phyloP scores from a whole-genome alignment of 2,888 invertebrate species.

The Harpalus rufipes region DNA sequence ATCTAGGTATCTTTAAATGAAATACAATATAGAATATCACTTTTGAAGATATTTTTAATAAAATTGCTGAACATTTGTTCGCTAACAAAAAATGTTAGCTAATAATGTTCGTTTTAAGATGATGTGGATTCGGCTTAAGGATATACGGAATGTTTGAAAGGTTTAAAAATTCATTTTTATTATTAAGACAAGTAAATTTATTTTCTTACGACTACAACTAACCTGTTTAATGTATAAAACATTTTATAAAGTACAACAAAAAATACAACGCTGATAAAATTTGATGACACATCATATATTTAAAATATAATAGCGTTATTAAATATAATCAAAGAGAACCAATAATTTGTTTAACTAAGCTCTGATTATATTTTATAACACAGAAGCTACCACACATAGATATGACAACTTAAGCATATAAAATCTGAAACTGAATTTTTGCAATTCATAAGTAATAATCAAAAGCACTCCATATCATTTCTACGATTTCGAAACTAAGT shows the following conservation, averaged over 20 bases:
- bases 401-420: conserved; percentile 65
- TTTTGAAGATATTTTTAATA: too few species aligned
- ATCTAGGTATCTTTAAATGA: too few species aligned
- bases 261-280: conserved; percentile 66
- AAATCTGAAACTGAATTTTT: conserved; percentile 54
- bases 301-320: conserved; percentile 62
- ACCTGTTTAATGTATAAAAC: conserved; percentile 65
- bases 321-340: conserved; percentile 56
- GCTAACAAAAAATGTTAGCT: too few species aligned
- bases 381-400: conserved; percentile 63
- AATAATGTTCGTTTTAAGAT: too few species aligned
- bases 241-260: conserved; percentile 67
- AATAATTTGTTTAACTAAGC: conserved; percentile 22
- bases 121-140: too few species aligned
- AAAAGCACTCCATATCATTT: conserved; percentile 58
- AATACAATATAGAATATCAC: too few species aligned
- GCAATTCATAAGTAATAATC: conserved; percentile 49
- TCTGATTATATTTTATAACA: conserved; percentile 62
- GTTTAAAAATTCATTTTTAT: background rate
- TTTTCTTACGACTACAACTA: conserved; percentile 62
- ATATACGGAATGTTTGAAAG: too few species aligned
- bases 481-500: conserved; percentile 63
- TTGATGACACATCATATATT: conserved; percentile 64
- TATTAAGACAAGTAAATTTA: conserved; percentile 64
- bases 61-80: too few species aligned